Evolutionary conservation across 1,140 invertebrate genomes (phyloP).

Genomic region (Grapholita molesta): DNA sequence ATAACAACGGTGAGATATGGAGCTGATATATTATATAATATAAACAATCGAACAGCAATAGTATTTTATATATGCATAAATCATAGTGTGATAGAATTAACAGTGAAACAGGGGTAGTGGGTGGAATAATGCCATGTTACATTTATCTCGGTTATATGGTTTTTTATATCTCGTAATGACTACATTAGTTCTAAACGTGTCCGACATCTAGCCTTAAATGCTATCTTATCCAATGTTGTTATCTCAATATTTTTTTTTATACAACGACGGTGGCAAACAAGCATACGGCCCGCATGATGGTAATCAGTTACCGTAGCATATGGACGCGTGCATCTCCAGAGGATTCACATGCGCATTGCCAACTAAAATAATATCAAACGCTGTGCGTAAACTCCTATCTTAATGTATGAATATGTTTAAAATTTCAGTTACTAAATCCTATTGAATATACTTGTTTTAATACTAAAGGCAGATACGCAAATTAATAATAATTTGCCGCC

Average conservation of each 20-base stretch:
- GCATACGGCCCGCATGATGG: no score
- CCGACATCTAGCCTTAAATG: no score
- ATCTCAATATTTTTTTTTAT: no score
- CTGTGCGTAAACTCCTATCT: not conserved
- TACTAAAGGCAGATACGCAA: no score
- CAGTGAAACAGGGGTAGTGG: slow-evolving; percentile 48
- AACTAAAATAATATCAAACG: not conserved
- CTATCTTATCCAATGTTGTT: not conserved
- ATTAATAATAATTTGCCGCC: no score
- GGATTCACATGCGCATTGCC: no score
- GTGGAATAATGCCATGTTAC: slow-evolving; percentile 55
- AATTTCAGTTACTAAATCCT: not conserved
- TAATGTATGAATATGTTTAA: not conserved
- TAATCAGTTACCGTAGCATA: no score
- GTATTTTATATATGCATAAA: slow-evolving; percentile 59
- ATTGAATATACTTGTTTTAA: no score
- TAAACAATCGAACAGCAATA: slow-evolving; percentile 50
- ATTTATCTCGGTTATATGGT: not conserved
- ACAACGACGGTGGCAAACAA: no score
- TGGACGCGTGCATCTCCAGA: no score
- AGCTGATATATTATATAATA: slow-evolving; percentile 51
- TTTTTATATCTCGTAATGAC: not conserved
- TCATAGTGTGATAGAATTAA: slow-evolving; percentile 63
- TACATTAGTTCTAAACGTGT: not conserved
- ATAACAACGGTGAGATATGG: slow-evolving; percentile 71